Conservation (phyloP, 2,113 vertebrate species). For the Peromyscus maniculatus region DNA sequence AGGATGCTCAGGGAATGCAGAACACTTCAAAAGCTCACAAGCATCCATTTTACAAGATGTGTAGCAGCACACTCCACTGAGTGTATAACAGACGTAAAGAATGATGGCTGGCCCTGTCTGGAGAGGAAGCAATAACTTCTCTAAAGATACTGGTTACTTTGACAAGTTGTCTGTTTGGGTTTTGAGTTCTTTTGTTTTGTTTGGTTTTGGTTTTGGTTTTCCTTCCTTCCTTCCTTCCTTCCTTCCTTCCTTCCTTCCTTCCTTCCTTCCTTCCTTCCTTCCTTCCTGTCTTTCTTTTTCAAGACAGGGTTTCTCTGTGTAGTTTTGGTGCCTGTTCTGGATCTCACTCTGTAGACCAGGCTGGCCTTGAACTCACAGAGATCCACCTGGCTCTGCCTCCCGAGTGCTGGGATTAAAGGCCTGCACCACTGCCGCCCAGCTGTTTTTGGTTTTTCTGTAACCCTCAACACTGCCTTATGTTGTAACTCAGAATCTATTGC, state of each 20-base stretch:
- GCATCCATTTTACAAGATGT: neutral
- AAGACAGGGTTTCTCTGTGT: no score
- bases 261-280: no score
- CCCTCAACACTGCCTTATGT: neutral
- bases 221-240: neutral
- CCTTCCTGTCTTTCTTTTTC: no score
- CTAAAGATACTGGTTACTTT: constrained; percentile 50
- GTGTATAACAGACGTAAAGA: constrained; percentile 57
- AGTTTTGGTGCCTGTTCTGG: no score
- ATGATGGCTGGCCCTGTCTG: constrained; percentile 15
- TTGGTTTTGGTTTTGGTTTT: neutral
- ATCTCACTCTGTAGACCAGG: no score
- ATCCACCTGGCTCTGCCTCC: no score
- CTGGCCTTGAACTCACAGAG: no score
- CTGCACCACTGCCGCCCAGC: no score
- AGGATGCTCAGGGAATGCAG: neutral
- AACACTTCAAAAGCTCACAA: neutral
- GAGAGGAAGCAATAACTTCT: constrained; percentile 31
- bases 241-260: neutral
- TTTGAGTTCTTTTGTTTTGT: neutral
- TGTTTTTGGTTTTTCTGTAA: constrained; percentile 42
- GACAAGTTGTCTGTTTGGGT: neutral
- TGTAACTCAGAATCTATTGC: constrained; percentile 46
- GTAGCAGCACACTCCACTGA: neutral
- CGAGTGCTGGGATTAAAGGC: no score